Evolutionary conservation across 1,140 invertebrate species (phyloP), one percentile per base, ranked within the genome.

Genomic region (Dermatophagoides farinae): DNA sequence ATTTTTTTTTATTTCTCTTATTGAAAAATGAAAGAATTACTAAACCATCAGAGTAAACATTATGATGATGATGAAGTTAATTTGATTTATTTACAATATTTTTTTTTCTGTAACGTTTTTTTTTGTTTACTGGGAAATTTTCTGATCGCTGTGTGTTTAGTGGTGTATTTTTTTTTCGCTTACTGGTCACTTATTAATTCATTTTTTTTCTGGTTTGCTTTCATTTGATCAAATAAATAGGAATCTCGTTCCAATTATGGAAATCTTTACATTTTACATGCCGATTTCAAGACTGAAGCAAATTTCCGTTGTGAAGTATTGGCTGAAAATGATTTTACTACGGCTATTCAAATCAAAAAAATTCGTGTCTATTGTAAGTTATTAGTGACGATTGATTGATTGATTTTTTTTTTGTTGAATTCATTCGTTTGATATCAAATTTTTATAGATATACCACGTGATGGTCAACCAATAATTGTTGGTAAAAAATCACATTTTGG

Each of bases 251-350:
- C 62, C 14, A 53, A 54, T 16, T 47, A 64, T 20, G 64, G 65
- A 16, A 43, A 65, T 37, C 55, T 66, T n/a, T 64, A 61, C 22
- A 53, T 66, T 46, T 41, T 40, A 12, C 59, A 65, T 38, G 66
- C 64, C 0, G 66, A 67, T 50, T 57, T 65, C 8, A 62, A 64
- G 2, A 66, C 60, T 6, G 65, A 66, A 40, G 80, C 79, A 4
- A 69, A 71, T 39, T 82, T 80, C 67, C 81, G 80, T 62, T 88
- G 85, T 71, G 85, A 88, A 72, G 81, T 87, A 61, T 85, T 84
- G 0, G 82, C 83, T 0, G 85, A 88, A 70, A 85, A 85, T 1
- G 83, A 82, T 44, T 89, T 89, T 71, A 80, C 84, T 70, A 88
- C 86, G 0, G 78, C 79, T 1, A 78, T 82, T 66, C 78, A 80